phyloP scores from a whole-genome alignment of 2,888 invertebrate genomes.

The Melieria crassipennis region DNA sequence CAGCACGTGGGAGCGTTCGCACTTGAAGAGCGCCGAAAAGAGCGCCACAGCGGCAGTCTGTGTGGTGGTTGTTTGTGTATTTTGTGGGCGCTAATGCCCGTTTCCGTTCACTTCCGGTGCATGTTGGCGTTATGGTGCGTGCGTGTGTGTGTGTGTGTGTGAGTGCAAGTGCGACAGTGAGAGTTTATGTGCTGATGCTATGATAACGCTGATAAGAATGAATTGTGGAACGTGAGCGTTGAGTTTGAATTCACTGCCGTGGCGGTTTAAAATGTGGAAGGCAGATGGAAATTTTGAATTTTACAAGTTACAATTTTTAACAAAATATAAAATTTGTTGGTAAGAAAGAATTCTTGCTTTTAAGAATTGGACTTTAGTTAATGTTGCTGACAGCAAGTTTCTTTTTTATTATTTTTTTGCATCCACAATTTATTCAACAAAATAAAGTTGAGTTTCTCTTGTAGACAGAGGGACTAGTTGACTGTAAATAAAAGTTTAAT shows the following conservation, averaged over 20 bases:
- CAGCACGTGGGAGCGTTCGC: background rate
- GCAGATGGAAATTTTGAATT: no score
- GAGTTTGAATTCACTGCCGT: background rate
- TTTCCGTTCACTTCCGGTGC: background rate
- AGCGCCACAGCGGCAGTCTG: background rate
- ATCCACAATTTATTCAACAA: no score
- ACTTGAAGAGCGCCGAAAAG: background rate
- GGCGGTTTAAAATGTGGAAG: no score
- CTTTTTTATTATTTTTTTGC: no score
- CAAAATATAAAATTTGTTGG: no score
- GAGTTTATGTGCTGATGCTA: background rate
- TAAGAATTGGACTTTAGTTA: no score
- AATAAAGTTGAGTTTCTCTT: no score
- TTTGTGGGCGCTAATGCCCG: background rate
- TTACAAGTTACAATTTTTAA: no score
- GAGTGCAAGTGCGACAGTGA: slow-evolving; percentile 6
- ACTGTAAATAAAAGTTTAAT: no score
- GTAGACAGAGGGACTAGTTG: no score
- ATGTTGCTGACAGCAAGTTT: no score
- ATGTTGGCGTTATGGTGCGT: background rate
- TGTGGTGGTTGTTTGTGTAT: background rate
- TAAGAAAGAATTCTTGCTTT: no score
- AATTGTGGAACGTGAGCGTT: slow-evolving; percentile 17
- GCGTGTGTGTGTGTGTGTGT: slow-evolving; percentile 21
- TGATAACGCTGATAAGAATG: slow-evolving; percentile 32